phyloP scores from a whole-genome alignment of 2,888 invertebrate species.

The Ormyrus labotus region DNA sequence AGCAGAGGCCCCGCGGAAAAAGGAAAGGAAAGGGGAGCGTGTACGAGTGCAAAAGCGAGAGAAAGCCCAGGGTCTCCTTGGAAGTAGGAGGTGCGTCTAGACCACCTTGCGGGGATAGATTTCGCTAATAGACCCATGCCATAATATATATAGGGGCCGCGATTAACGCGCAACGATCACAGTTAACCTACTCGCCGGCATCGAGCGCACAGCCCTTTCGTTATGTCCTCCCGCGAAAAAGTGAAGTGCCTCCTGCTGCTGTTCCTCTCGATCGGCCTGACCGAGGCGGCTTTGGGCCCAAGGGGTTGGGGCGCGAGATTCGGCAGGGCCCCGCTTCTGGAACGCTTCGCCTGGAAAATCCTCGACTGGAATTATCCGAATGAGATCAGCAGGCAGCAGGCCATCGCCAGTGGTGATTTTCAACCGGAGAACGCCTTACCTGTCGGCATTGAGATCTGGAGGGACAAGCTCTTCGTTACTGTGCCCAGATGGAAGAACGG shows the following conservation, averaged over 20 bases:
- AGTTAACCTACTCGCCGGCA: constrained; percentile 19
- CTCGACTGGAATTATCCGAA: constrained; percentile 87
- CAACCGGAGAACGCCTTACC: constrained; percentile 88
- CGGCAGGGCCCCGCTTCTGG: constrained; percentile 78
- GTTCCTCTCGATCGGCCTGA: neutral
- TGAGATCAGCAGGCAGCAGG: constrained; percentile 79
- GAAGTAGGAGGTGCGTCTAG: neutral
- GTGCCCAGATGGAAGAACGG: constrained; percentile 89
- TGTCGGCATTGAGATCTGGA: constrained; percentile 89
- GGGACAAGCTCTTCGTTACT: constrained; percentile 87
- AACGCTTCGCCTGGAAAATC: constrained; percentile 85
- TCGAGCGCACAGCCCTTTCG: neutral
- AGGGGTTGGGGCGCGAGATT: constrained; percentile 64
- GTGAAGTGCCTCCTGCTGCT: constrained; percentile 25
- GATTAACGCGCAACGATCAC: constrained; percentile 13
- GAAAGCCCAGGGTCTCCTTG: constrained; percentile 25
- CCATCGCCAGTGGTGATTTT: constrained; percentile 81
- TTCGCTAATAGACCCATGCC: constrained; percentile 3
- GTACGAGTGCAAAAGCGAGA: neutral
- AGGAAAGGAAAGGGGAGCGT: constrained; percentile 23
- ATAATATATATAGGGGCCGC: constrained; percentile 45
- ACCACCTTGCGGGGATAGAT: neutral
- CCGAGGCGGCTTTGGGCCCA: constrained; percentile 19
- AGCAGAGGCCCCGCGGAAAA: neutral
- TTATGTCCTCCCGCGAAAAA: neutral